Evolutionary conservation across 2,888 invertebrate genomes (phyloP), one percentile per base, ranked within the genome.

Genomic region (Hemaris fuciformis): DNA sequence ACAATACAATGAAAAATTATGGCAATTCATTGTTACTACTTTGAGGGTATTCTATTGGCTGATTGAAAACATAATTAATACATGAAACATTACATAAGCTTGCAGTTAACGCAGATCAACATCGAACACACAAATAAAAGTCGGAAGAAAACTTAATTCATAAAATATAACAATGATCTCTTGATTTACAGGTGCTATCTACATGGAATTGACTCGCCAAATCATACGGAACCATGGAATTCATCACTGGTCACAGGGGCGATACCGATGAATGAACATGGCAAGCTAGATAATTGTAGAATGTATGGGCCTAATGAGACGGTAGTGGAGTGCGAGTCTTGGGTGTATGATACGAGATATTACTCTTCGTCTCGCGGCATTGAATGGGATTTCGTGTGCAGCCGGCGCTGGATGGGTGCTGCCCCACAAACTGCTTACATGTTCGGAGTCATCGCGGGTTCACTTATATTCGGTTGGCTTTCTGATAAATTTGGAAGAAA

Each of bases 341-440:
- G 96, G 94, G 94, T 95, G 0, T 97, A 96, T 80, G 95, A 97
- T 76, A 93, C 93, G 1, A 95, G 95, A 0, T 96, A 95, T 79
- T 96, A 95, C 74, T 87, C 94, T 63, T 94, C 95, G 0, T 96
- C 97, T 0, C 93, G 96, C 27, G 95, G 95, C 1, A 96, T 97
- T 31, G 97, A 98, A 83, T 97, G 97, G 97, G 88, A 96, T 79
- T 95, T 97, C 64, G 97, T 97, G 0, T 98, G 98, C 81, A 94
- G 94, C 66, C 91, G 93, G 42, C 93, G 96, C 48, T 97, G 97
- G 97, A 95, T 96, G 95, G 96, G 96, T 1, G 95, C 97, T 0
- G 84, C 95, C 0, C 95, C 96, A 0, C 97, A 97, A 78, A 95
- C 96, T 0, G 87, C 93, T 1, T 96, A 95, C 81, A 97, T 98